Evolutionary conservation across 2,797 vertebrate species (phyloP), one percentile per base, ranked within the genome.

Genomic region (Spinus pinus): DNA sequence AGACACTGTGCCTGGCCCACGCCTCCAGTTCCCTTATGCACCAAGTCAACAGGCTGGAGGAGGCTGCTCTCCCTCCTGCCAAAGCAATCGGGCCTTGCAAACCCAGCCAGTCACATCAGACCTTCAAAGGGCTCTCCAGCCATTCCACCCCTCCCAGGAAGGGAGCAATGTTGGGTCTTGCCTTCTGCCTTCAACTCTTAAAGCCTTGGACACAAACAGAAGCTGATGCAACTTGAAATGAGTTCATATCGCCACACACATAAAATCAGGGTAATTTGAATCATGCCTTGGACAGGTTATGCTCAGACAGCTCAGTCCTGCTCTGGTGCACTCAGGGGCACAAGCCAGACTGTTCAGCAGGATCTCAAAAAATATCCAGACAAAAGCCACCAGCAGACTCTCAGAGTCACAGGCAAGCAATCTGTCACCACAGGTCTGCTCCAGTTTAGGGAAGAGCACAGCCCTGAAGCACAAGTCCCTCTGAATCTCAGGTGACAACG

Each of bases 111-210:
- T 65, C 90, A 21, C 78, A 58, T 35, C 51, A 49, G 46, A 86
- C 51, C 78, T 78, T 71, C 93, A 77, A 80, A 94, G 75, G 66
- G 61, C 54, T 89, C 77, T 42, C 50, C 70, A 90, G 81, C 72
- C 84, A 70, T 28, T 49, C 74, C 65, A 10, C 20, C 60, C 60
- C 56, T 70, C 25, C 30, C 0, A 2, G 64, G 61, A 77, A 77
- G 42, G 53, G 56, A 82, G 83, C 24, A 15, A 3, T 33, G 74
- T 6, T 44, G 65, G 61, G 54, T 94, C 86, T 93, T 91, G 89
- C 71, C 80, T 93, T 64, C 64, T 71, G 69, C 77, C 83, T 90
- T 44, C 37, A 64, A 6, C 53, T 66, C 4, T 18, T 70, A 61
- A 64, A 87, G 83, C 39, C 46, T 14, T 44, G 81, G 81, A 82